Evolutionary conservation across 2,888 invertebrate genomes (phyloP).

Genomic region (Parnassius orleans): DNA sequence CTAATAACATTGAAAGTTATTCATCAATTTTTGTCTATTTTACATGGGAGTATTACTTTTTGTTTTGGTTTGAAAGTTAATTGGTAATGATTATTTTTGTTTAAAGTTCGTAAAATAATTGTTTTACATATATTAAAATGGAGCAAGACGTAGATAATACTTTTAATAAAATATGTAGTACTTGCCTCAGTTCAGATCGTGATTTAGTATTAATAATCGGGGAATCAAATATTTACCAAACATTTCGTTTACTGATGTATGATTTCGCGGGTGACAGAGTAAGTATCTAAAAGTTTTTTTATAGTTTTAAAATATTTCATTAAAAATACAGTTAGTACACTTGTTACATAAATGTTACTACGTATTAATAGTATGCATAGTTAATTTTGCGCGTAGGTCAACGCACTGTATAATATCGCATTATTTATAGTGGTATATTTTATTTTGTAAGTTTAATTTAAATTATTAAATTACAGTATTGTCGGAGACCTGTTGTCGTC

Average conservation of each 20-base stretch:
- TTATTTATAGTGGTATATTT: conserved; percentile 32
- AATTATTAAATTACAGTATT: too few relatives aligned
- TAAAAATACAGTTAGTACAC: neutral
- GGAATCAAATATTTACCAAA: conserved; percentile 51
- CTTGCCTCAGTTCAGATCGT: conserved; percentile 65
- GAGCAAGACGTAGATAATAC: conserved; percentile 66
- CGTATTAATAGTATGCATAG: neutral
- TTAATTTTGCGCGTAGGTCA: neutral
- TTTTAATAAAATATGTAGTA: conserved; percentile 57
- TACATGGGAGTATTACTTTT: conserved; percentile 80
- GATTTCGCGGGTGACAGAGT: conserved; percentile 67
- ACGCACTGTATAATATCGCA: conserved; percentile 11
- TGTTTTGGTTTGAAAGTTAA: conserved; percentile 69
- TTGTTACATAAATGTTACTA: neutral
- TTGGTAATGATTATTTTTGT: conserved; percentile 35
- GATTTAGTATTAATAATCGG: conserved; percentile 58
- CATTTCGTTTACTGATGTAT: conserved; percentile 65
- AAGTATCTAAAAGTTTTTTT: conserved; percentile 42
- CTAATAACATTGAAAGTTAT: conserved; percentile 59
- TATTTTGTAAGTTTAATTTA: too few relatives aligned
- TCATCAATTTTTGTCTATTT: conserved; percentile 74
- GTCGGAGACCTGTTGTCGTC: too few relatives aligned
- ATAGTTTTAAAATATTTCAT: neutral
- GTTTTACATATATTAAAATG: conserved; percentile 43
- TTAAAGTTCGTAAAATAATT: conserved; percentile 18